These are phyloP conservation scores for Siphlonurus alternatus DNA, from an alignment of 2,888 invertebrate species.

Conservation along the genomic window DNA sequence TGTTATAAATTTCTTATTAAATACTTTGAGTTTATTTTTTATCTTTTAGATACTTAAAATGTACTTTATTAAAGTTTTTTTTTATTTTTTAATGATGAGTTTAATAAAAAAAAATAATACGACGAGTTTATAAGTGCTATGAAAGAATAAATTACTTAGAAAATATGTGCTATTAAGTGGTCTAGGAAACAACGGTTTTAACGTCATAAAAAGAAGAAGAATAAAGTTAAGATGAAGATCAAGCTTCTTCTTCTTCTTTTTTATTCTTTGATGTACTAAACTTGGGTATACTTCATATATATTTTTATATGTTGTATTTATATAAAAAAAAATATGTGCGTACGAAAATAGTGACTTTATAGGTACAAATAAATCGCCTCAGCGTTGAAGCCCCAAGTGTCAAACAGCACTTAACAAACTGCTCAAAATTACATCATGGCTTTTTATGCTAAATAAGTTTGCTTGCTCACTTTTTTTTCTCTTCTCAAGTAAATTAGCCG, in stretches of 20 bases:
- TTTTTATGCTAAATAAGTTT: neutral
- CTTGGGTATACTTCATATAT: too few relatives aligned
- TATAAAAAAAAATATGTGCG: too few relatives aligned
- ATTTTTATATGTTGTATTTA: too few relatives aligned
- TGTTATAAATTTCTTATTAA: neutral
- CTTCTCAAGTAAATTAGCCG: neutral
- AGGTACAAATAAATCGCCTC: neutral
- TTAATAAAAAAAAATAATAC: neutral
- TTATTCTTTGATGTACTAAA: too few relatives aligned
- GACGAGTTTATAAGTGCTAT: neutral
- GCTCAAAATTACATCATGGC: neutral
- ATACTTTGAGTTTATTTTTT: neutral
- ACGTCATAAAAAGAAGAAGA: neutral
- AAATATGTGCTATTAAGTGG: slow-evolving; percentile 2
- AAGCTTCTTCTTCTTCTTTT: too few relatives aligned
- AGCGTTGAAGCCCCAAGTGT: neutral
- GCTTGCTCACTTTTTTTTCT: neutral
- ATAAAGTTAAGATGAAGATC: neutral
- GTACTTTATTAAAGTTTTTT: neutral
- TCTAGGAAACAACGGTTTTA: neutral
- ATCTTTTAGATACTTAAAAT: neutral
- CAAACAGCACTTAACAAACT: neutral
- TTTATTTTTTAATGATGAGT: neutral
- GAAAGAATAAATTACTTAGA: slow-evolving; percentile 1
- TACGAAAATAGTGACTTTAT: neutral